A percentile compares a stretch with the other conserved stretches of the same genome.
Evolutionary conservation across 2,797 vertebrate species (phyloP).

Genomic region (Sebastiscus albofasciatus): DNA sequence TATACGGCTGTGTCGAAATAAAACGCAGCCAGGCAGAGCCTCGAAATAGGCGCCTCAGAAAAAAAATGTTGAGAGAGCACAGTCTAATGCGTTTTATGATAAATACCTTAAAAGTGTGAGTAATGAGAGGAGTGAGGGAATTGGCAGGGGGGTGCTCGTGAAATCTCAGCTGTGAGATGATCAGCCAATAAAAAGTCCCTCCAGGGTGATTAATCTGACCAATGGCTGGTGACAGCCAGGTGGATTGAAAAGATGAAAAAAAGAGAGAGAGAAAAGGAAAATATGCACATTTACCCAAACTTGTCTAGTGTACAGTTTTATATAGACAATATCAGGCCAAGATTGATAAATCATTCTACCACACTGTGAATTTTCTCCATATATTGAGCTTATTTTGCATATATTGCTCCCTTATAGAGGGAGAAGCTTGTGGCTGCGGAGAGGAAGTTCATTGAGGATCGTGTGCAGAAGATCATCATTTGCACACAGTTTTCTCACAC

Average conservation of each 20-base stretch:
- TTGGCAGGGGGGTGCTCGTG: constrained; percentile 52
- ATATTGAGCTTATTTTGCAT: constrained; percentile 11
- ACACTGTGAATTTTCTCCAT: not conserved
- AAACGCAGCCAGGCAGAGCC: constrained; percentile 76
- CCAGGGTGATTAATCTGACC: constrained; percentile 75
- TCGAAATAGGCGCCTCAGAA: constrained; percentile 63
- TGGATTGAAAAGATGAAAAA: constrained; percentile 38
- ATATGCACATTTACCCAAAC: constrained; percentile 14
- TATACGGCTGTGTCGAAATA: constrained; percentile 67
- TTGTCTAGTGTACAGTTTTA: not conserved
- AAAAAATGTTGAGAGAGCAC: constrained; percentile 66
- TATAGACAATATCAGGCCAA: not conserved
- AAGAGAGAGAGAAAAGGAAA: not conserved
- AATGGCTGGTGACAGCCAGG: constrained; percentile 60
- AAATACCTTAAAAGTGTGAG: constrained; percentile 77
- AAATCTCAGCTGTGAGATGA: constrained; percentile 72
- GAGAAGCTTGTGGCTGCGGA: too few species aligned
- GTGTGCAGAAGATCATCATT: not conserved
- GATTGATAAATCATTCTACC: constrained; percentile 8
- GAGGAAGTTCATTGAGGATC: too few species aligned
- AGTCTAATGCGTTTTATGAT: constrained; percentile 81
- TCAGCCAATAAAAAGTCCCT: constrained; percentile 74
- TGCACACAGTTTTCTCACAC: not conserved
- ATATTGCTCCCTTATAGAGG: not conserved
- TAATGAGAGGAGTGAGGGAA: constrained; percentile 63